Evolutionary conservation across 2,113 vertebrate genomes (phyloP), one percentile per base, ranked within the genome.

Genomic region (Misgurnus mizolepis): DNA sequence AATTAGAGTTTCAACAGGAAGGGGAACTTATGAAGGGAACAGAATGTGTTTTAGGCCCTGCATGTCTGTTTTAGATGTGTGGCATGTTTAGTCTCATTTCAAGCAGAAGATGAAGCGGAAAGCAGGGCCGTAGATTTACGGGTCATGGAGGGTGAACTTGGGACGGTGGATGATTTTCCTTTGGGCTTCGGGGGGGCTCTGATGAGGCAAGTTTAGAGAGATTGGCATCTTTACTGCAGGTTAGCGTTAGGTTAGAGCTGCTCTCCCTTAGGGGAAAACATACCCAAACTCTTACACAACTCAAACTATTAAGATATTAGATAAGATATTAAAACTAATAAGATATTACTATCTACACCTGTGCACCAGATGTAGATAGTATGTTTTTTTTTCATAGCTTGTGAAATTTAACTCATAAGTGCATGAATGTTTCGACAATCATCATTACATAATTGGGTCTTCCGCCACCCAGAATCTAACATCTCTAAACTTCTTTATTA

Each of bases 201-300:
- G 40, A 76, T 83, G 47, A 41, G 58, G 49, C 4, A 5, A 41
- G 39, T 68, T 12, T 8, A 70, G 27, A 71, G 18, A 80, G 45
- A 15, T 18, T 65, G 64, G 66, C 78, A 80, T 50, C 72, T 76
- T 80, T 68, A 83, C 71, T 62, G 64, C 39, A 62, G 71, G 43
- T 69, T 47, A 41, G 18, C 15, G 39, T 58, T 55, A 65, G 68
- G 78, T 45, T 50, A 73, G 61, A 11, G 3, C 40, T 64, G 18
- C 77, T 67, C 22, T 79, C 65, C 82, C 56, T 9, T 14, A 72
- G 73, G 78, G 50, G 12, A 17, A 50, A 75, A 39, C 58, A 83
- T 56, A 49, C 74, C 62, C 70, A 41, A 60, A 6, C 55, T 45
- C 69, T 58, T 9, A 58, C 53, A 72, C 10, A 58, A 72, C 10